Conservation (phyloP, 1,140 invertebrate species). For the Eriocheir sinensis region DNA sequence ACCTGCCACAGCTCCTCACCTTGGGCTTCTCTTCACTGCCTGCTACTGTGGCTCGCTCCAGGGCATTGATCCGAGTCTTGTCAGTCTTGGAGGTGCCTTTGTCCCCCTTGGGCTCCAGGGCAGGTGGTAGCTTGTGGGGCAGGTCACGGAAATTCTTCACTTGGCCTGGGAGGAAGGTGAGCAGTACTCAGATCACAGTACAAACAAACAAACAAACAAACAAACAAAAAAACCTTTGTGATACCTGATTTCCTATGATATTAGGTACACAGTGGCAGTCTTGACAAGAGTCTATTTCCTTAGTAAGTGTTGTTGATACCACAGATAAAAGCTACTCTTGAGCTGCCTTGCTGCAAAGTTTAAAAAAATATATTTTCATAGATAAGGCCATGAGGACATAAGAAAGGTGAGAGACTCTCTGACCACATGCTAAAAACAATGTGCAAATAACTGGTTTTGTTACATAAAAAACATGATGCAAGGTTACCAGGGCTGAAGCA, state of each 20-base stretch:
- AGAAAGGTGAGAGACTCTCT: too few relatives aligned
- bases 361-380: too few relatives aligned
- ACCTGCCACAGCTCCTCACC: too few relatives aligned
- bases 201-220: neutral
- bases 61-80: constrained; percentile 64
- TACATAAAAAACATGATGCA: too few relatives aligned
- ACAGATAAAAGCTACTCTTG: too few relatives aligned
- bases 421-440: too few relatives aligned
- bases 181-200: neutral
- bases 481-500: too few relatives aligned
- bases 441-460: too few relatives aligned
- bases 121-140: constrained; percentile 66
- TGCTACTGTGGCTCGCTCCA: constrained; percentile 16
- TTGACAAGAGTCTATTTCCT: too few relatives aligned
- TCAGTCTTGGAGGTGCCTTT: constrained; percentile 65
- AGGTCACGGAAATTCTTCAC: constrained; percentile 65
- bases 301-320: too few relatives aligned
- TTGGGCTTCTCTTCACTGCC: constrained; percentile 29
- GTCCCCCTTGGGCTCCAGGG: constrained; percentile 66
- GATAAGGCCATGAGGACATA: too few relatives aligned
- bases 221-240: neutral
- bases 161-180: constrained; percentile 45
- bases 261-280: neutral
- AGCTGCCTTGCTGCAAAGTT: too few relatives aligned
- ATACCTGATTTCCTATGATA: neutral